Conservation (phyloP, 2,888 invertebrate genomes). For the Pheosia tremula region DNA sequence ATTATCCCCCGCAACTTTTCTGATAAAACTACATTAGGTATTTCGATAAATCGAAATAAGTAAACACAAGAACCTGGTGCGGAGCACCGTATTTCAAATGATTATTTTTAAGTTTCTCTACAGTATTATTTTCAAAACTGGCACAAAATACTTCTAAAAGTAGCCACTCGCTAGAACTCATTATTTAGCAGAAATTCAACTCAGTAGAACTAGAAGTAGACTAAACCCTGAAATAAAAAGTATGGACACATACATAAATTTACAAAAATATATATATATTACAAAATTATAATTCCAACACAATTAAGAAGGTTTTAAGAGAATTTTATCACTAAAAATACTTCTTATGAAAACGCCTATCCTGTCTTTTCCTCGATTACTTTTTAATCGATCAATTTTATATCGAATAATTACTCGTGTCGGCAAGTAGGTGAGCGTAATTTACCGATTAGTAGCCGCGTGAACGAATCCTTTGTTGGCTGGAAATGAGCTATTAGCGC, state of each 20-base stretch:
- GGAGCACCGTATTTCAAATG: constrained; percentile 10
- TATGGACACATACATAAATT: too few relatives aligned
- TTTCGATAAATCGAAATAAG: constrained; percentile 29
- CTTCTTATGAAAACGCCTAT: constrained; percentile 2
- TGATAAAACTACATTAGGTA: constrained; percentile 29
- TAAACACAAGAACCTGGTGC: background rate
- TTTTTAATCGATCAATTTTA: constrained; percentile 47
- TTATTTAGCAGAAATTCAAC: too few relatives aligned
- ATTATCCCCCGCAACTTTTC: constrained; percentile 46
- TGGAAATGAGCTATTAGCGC: constrained; percentile 71
- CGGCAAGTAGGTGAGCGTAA: constrained; percentile 61
- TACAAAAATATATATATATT: too few relatives aligned
- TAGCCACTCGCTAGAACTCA: too few relatives aligned
- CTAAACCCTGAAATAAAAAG: too few relatives aligned
- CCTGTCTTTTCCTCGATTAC: background rate
- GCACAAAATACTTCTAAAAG: background rate
- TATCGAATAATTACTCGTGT: constrained; percentile 58
- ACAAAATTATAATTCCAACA: too few relatives aligned
- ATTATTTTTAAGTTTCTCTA: constrained; percentile 25
- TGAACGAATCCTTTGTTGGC: constrained; percentile 72
- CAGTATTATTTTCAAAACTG: background rate
- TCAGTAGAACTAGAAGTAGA: too few relatives aligned
- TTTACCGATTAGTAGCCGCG: constrained; percentile 67
- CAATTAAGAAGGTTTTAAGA: background rate
- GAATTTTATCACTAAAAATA: constrained; percentile 3